Evolutionary conservation across 1,140 invertebrate genomes (phyloP).

Genomic region (Ectropis grisescens): DNA sequence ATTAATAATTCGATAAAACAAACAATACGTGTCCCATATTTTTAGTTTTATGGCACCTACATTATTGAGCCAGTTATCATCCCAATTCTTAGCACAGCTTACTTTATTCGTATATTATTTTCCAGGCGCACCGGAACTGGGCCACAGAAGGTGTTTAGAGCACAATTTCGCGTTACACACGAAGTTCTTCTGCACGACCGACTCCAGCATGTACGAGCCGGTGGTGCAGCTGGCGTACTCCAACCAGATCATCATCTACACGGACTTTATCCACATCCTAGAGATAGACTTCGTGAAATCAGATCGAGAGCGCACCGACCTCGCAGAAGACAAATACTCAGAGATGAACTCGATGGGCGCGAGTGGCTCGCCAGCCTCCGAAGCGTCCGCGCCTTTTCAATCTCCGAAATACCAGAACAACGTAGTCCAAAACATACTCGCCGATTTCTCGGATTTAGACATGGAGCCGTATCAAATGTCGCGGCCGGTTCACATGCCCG

Average conservation of each 20-base stretch:
- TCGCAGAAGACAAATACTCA: slow-evolving; percentile 35
- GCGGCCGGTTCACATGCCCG: slow-evolving; percentile 51
- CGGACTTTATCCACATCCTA: slow-evolving; percentile 67
- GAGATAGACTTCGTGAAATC: slow-evolving; percentile 65
- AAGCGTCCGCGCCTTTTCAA: slow-evolving; percentile 45
- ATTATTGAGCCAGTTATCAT: no score
- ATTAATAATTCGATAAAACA: no score
- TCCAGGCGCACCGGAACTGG: slow-evolving; percentile 49
- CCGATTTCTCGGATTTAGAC: slow-evolving; percentile 66
- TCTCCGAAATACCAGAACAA: slow-evolving; percentile 60
- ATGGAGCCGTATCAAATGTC: slow-evolving; percentile 55
- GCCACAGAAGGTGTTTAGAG: slow-evolving; percentile 58
- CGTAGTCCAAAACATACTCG: slow-evolving; percentile 62
- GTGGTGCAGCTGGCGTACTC: slow-evolving; percentile 65
- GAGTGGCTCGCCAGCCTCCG: slow-evolving; percentile 44
- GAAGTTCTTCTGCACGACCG: slow-evolving; percentile 65
- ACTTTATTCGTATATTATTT: no score
- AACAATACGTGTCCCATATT: no score
- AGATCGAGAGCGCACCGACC: slow-evolving; percentile 42
- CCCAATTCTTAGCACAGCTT: no score
- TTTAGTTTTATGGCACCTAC: no score
- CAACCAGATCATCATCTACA: slow-evolving; percentile 68
- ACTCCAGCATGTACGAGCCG: slow-evolving; percentile 63
- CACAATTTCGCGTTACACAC: slow-evolving; percentile 69
- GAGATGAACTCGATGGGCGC: slow-evolving; percentile 41